Evolutionary conservation across 2,797 vertebrate species (phyloP), one percentile per base, ranked within the genome.

Genomic region (Garrulus glandarius): DNA sequence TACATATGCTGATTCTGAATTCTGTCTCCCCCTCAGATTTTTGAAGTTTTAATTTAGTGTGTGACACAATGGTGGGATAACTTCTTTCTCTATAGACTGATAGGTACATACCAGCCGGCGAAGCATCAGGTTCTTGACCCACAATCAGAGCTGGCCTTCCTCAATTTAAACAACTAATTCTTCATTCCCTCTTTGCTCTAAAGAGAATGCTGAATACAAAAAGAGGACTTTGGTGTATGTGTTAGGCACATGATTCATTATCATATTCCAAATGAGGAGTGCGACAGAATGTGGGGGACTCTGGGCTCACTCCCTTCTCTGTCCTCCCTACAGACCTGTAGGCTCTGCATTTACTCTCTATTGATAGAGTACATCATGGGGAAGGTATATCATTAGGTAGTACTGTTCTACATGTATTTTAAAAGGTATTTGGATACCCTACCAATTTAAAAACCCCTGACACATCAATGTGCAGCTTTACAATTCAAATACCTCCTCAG

Each of bases 21-120:
- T 60, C 50, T 18, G 10, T 3, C 16, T 46, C 2, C 4, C 9
- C 19, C 13, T 0, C 1, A 6, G 5, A 41, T 29, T 64, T 87
- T 87, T 3, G 0, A 53, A 61, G 3, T 37, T 79, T 71, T 60
- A 68, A 41, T 64, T 57, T 79, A 89, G 6, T 1, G 2, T 47
- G 5, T 4, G 3, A 46, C 26, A 90, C 37, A 57, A 34, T 22
- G 20, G 29, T 84, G 24, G 49, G 50, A 65, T 27, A 39, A 9
- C 12, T 90, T 70, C 9, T 36, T 67, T 83, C 15, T 37, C 3
- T 17, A 9, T 7, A 60, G 16, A 43, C 12, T 43, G 27, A 34
- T n/a, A 34, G 23, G 65, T 49, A 36, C 3, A 10, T 39, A 52
- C 20, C 15, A 72, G 13, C 17, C 44, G 75, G 50, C 22, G 21